These are phyloP conservation scores for Patella ulyssiponensis DNA, from an alignment of 2,888 invertebrate species.

Conservation along the genomic window DNA sequence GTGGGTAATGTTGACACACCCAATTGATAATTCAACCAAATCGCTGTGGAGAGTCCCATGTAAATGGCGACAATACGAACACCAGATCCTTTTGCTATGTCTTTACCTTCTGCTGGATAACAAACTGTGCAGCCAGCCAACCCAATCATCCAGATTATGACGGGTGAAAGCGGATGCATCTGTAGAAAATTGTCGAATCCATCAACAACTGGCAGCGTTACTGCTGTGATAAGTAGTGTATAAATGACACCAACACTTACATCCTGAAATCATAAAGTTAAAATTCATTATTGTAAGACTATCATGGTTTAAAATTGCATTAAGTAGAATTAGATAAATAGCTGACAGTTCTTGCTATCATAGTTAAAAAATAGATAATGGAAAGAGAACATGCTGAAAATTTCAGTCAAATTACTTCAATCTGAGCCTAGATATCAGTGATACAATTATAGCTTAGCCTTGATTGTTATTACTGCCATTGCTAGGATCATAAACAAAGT, in stretches of 20 bases:
- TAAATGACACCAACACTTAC: constrained; percentile 48
- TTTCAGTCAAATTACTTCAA: too few species aligned
- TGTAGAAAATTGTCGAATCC: constrained; percentile 57
- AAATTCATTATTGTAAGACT: background rate
- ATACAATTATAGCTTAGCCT: too few species aligned
- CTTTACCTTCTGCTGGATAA: constrained; percentile 52
- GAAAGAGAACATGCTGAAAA: too few species aligned
- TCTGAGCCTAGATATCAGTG: too few species aligned
- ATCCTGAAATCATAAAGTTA: constrained; percentile 50
- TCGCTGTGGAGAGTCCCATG: constrained; percentile 47
- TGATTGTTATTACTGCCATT: too few species aligned
- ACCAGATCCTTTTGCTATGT: constrained; percentile 51
- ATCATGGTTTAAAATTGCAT: background rate
- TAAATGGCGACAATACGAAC: constrained; percentile 53
- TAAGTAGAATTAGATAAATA: background rate
- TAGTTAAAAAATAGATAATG: too few species aligned
- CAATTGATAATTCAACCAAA: constrained; percentile 56
- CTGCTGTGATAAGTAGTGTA: constrained; percentile 40
- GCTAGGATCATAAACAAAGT: too few species aligned
- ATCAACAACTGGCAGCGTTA: constrained; percentile 44
- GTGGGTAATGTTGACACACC: constrained; percentile 43
- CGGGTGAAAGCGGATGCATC: constrained; percentile 50
- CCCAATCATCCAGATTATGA: constrained; percentile 47
- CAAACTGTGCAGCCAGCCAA: constrained; percentile 54
- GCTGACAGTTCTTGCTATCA: too few species aligned